Percentiles rank a stretch among this genome's conserved stretches.
phyloP scores from a whole-genome alignment of 2,113 vertebrate genomes.

The Halcyon senegalensis region DNA sequence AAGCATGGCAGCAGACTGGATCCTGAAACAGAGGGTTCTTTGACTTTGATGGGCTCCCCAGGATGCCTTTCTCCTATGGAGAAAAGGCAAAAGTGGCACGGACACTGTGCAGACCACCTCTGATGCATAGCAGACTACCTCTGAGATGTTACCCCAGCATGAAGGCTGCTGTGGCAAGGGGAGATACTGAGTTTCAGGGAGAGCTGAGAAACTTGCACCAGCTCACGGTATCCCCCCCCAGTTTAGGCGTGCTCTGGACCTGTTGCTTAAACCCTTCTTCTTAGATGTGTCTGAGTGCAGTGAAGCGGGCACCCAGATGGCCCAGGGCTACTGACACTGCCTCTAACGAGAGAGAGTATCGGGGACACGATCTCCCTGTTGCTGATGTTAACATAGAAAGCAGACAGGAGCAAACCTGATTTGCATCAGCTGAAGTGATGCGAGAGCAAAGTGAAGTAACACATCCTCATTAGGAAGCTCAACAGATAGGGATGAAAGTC shows the following conservation, averaged over 20 bases:
- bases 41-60: not conserved
- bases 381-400: not conserved
- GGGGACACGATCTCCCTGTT: not conserved
- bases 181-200: fast-evolving
- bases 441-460: not conserved
- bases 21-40: not conserved
- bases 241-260: not conserved
- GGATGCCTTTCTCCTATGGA: fast-evolving
- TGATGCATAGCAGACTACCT: fast-evolving
- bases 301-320: not conserved
- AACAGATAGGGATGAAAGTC: not conserved
- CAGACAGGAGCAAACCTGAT: not conserved
- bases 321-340: not conserved
- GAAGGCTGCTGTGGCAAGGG: not conserved
- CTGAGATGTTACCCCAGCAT: not conserved
- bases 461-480: not conserved
- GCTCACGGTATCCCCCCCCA: fast-evolving
- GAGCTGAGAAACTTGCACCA: not conserved
- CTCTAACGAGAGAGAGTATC: not conserved
- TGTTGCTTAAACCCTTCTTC: not conserved
- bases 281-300: not conserved
- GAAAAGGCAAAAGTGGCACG: not conserved
- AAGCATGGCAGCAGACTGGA: not conserved
- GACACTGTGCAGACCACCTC: not conserved
- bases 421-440: not conserved